These are phyloP conservation scores for Microcebus ravelobensis DNA, from an alignment of 2,113 vertebrate genomes.

Conservation along the genomic window DNA sequence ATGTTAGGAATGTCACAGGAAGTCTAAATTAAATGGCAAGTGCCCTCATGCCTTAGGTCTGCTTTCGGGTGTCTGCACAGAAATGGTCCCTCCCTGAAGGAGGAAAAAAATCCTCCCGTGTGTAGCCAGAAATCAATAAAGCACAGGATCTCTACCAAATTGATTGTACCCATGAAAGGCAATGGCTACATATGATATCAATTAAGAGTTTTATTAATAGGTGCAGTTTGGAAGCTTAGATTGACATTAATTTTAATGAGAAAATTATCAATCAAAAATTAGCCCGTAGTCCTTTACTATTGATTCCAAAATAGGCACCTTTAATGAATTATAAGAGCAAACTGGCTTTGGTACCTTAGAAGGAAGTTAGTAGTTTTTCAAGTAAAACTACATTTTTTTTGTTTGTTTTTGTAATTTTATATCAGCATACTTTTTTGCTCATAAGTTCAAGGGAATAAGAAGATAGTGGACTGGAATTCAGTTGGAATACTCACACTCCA, in stretches of 20 bases:
- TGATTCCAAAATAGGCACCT: slow-evolving; percentile 54
- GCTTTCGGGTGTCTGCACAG: slow-evolving; percentile 67
- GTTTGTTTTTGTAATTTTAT: not conserved
- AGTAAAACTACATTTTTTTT: not conserved
- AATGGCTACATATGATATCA: slow-evolving; percentile 74
- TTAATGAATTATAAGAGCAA: slow-evolving; percentile 45
- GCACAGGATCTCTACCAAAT: slow-evolving; percentile 79
- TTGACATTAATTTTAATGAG: slow-evolving; percentile 85
- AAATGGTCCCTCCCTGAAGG: slow-evolving; percentile 48
- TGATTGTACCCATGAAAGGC: slow-evolving; percentile 77
- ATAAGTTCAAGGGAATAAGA: not conserved
- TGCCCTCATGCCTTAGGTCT: slow-evolving; percentile 57
- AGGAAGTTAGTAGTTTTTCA: not conserved
- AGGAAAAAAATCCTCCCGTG: slow-evolving; percentile 24
- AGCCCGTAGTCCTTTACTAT: slow-evolving; percentile 64
- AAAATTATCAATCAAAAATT: slow-evolving; percentile 83
- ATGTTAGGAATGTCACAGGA: slow-evolving; percentile 83
- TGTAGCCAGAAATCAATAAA: slow-evolving; percentile 74
- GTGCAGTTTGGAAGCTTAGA: slow-evolving; percentile 68
- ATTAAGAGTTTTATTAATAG: slow-evolving; percentile 83
- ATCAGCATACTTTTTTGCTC: not conserved
- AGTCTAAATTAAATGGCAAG: slow-evolving; percentile 80
- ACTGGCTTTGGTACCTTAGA: not conserved
- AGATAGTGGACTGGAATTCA: not conserved
- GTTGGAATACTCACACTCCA: not conserved